Evolutionary conservation across 2,113 vertebrate species (phyloP), one percentile per base, ranked within the genome.

Genomic region (Phyllostomus hastatus): DNA sequence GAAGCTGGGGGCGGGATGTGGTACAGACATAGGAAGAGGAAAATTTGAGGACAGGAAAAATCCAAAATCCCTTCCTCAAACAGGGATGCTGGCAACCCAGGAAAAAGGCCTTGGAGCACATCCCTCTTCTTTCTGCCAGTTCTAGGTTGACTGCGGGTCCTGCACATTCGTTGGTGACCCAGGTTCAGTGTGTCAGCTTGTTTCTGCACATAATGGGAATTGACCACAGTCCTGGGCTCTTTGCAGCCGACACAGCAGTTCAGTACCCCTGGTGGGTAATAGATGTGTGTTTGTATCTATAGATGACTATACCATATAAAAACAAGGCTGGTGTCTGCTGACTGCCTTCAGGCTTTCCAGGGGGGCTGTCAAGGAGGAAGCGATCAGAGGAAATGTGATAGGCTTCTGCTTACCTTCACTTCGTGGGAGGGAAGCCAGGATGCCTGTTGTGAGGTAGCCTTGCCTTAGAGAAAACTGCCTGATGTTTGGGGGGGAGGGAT

Each of bases 261-360:
- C 73, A 33, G 28, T 86, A 31, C 82, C 94, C 88, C 41, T 52
- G 73, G 88, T 82, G 84, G 80, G 81, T 83, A 48, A 61, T 54
- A 66, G 88, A 83, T 46, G 38, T 85, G 66, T 79, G 81, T 70
- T 66, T 93, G 59, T 54, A 61, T 83, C 57, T 41, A 19, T 14
- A 9, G 86, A 80, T 73, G 79, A 57, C 82, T 78, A 0, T 33
- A 14, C 17, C 2, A 3, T 46, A 75, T 52, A 48, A 88, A 96
- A 91, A 88, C 70, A 95, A 88, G 73, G 59, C 69, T 83, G 72
- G 48, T 84, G 95, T 96, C 94, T 95, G 46, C 90, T 82, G 78
- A n/a, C 61, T 83, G 92, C 86, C 90, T 46, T 35, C 15, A 1
- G 87, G 69, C 91, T 57, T 84, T 41, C 66, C 19, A 20, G 46